phyloP scores from a whole-genome alignment of 2,888 invertebrate genomes.

The Callosobruchus maculatus region DNA sequence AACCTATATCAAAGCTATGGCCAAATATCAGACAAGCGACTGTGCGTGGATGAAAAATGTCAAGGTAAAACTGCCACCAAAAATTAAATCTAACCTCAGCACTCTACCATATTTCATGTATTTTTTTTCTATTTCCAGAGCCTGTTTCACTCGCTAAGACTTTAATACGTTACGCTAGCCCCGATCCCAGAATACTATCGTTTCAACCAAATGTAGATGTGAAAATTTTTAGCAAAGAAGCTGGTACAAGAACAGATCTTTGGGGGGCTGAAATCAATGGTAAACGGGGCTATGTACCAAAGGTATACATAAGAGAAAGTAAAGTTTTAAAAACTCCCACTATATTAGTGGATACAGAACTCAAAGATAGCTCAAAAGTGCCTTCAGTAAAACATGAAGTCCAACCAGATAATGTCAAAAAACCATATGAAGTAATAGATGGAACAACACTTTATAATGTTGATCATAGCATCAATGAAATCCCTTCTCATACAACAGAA shows the following conservation, averaged over 20 bases:
- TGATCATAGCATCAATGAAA: background rate
- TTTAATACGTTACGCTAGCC: conserved; percentile 55
- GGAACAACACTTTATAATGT: conserved; percentile 53
- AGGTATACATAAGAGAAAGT: conserved; percentile 57
- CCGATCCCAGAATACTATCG: conserved; percentile 57
- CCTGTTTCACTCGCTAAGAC: conserved; percentile 64
- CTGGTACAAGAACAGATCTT: conserved; percentile 57
- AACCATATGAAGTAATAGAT: conserved; percentile 56
- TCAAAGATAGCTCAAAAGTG: conserved; percentile 27
- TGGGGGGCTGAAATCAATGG: conserved; percentile 71
- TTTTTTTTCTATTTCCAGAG: conserved; percentile 22
- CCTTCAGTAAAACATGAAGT: conserved; percentile 19
- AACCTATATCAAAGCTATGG: conserved; percentile 37
- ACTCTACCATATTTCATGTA: conserved; percentile 1
- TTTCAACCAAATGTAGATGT: conserved; percentile 58
- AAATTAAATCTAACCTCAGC: background rate
- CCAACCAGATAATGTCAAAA: conserved; percentile 34
- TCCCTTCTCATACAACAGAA: background rate
- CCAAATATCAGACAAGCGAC: conserved; percentile 63
- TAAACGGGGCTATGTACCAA: conserved; percentile 64
- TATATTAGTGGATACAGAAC: conserved; percentile 50
- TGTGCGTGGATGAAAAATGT: conserved; percentile 69
- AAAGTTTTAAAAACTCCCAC: conserved; percentile 51
- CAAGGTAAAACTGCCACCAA: conserved; percentile 53
- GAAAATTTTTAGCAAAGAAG: conserved; percentile 67